phyloP scores from a whole-genome alignment of 2,113 vertebrate genomes.

The Microtus montanus region DNA sequence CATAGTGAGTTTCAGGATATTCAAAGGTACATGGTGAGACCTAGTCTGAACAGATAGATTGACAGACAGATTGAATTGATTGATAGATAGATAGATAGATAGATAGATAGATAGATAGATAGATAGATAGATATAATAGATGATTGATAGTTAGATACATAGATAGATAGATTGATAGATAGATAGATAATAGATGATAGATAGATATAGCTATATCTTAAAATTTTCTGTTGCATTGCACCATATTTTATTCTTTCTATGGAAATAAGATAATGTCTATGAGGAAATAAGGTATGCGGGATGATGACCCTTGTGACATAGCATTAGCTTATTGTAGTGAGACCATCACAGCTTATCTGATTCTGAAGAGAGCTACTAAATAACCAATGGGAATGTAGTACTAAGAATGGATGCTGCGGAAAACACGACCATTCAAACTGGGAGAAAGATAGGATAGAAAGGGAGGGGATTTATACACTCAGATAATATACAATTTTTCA shows the following conservation, averaged over 20 bases:
- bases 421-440: background rate
- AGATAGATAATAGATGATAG: no score
- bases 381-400: background rate
- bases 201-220: background rate
- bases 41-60: background rate
- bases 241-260: background rate
- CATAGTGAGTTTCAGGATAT: background rate
- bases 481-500: background rate
- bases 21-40: background rate
- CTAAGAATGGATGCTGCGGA: no score
- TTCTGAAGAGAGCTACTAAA: background rate
- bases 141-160: no score
- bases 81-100: no score
- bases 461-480: background rate
- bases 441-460: no score
- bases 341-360: background rate
- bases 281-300: background rate
- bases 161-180: no score
- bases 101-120: no score
- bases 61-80: no score
- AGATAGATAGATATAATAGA: no score
- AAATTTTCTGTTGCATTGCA: background rate
- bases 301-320: background rate
- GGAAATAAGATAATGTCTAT: background rate
- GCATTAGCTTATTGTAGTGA: background rate